Base-by-base conservation (phyloP, 2,888 invertebrate species). In the Thecophora atra region DNA sequence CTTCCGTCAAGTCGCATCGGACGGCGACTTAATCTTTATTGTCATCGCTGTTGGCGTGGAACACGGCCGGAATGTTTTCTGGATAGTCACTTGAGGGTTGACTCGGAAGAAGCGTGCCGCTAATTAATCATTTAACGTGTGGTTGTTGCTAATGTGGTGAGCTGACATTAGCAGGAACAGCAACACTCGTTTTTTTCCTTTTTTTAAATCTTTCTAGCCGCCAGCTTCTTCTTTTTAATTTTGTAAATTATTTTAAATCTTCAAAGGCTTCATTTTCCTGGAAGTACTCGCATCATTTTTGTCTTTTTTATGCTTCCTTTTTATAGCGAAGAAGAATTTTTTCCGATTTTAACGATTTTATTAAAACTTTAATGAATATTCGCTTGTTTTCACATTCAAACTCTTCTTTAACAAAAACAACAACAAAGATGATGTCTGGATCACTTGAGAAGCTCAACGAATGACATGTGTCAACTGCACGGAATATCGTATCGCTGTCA, bases 81-180 rank as follows among this genome's bases (percentile, higher is more conserved):
- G 21, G 52, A 26, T 54, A 42, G 37, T 51, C 65, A 47, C 63
- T 60, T 51, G 72, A 62, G 70, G 69, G 68, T 21, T 52, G 63
- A 63, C 37, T 28, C 24, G 30, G 52, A 52, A 21, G 78, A 72
- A 78, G 83, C 82, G 80, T 81, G 84, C 77, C 82, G 79, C 78
- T 79, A 82, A 83, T 83, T 84, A 83, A 81, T 82, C 84, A 79
- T 72, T 74, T 71, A 62, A 65, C 58, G 15, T 66, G 44, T 51
- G 26, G 4, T 58, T 58, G 58, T 51, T 44, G n/a, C n/a, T 69
- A 28, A 47, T 64, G 21, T 54, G n/a, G 5, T 21, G 7, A 56
- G 56, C 13, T 56, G 44, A n/a, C n/a, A n/a, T n/a, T n/a, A n/a
- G n/a, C n/a, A n/a, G n/a, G n/a, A n/a, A n/a, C n/a, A n/a, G n/a